Conservation (phyloP, 2,113 vertebrate species). For the Daphoenositta chrysoptera region DNA sequence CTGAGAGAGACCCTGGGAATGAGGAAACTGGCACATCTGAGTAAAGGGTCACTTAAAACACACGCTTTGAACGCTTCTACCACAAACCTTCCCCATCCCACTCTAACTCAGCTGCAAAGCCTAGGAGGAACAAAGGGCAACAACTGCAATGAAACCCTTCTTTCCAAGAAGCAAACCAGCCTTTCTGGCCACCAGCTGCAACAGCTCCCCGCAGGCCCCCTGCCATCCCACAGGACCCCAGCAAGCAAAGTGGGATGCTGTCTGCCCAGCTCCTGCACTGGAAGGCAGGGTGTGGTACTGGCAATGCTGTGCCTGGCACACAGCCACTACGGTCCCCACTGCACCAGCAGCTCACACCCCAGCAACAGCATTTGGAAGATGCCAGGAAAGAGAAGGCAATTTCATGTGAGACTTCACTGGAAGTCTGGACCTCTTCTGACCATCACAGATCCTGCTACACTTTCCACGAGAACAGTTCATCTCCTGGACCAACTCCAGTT, state of each 20-base stretch:
- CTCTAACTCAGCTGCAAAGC: not conserved
- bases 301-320: not conserved
- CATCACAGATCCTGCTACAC: not conserved
- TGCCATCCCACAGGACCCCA: not conserved
- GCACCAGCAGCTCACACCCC: not conserved
- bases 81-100: not conserved
- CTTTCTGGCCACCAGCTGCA: not conserved
- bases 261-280: not conserved
- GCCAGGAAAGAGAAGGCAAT: not conserved
- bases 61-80: not conserved
- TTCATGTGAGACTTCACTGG: fast-evolving
- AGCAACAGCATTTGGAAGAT: not conserved
- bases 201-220: not conserved
- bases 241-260: not conserved
- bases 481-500: not conserved
- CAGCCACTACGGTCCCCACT: fast-evolving
- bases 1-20: slow-evolving; percentile 47
- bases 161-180: not conserved
- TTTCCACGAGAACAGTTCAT: not conserved
- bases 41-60: slow-evolving; percentile 36
- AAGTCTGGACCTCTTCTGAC: not conserved
- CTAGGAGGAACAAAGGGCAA: slow-evolving; percentile 7
- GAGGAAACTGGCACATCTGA: not conserved
- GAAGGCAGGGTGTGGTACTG: not conserved
- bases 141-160: not conserved